Percentiles rank a stretch among this genome's conserved stretches.
These are phyloP conservation scores for Conistra vaccinii DNA, from an alignment of 2,888 invertebrate species.

Conservation along the genomic window DNA sequence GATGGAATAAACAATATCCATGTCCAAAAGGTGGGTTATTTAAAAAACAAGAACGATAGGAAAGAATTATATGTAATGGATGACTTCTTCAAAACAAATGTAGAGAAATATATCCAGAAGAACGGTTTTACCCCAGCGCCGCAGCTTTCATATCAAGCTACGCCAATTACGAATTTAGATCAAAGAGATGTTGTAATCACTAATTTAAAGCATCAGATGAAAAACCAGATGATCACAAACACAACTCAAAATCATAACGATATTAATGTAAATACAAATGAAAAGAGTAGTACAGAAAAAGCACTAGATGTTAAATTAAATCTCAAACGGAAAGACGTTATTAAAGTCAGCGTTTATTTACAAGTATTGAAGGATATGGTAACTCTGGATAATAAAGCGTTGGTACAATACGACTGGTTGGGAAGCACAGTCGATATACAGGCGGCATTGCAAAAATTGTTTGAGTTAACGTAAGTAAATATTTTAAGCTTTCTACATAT, in stretches of 20 bases:
- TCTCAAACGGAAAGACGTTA: constrained; percentile 33
- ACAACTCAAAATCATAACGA: not conserved
- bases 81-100: constrained; percentile 33
- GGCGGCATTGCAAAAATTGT: constrained; percentile 73
- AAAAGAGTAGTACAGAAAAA: not conserved
- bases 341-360: constrained; percentile 66
- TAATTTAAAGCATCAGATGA: not conserved
- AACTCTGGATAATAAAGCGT: constrained; percentile 65
- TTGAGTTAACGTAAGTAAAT: constrained; percentile 77
- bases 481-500: not conserved
- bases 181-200: not conserved
- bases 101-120: constrained; percentile 33
- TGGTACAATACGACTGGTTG: constrained; percentile 81
- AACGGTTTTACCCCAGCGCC: not conserved
- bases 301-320: constrained; percentile 15
- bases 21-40: constrained; percentile 36
- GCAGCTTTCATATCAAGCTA: not conserved
- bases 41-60: constrained; percentile 21
- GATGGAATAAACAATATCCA: not conserved
- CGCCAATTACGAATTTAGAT: not conserved
- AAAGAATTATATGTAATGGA: constrained; percentile 43
- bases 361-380: constrained; percentile 79
- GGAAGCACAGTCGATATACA: constrained; percentile 78
- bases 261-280: not conserved
- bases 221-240: not conserved